Conservation (phyloP, 2,113 vertebrate species). For the Sorex fumeus region DNA sequence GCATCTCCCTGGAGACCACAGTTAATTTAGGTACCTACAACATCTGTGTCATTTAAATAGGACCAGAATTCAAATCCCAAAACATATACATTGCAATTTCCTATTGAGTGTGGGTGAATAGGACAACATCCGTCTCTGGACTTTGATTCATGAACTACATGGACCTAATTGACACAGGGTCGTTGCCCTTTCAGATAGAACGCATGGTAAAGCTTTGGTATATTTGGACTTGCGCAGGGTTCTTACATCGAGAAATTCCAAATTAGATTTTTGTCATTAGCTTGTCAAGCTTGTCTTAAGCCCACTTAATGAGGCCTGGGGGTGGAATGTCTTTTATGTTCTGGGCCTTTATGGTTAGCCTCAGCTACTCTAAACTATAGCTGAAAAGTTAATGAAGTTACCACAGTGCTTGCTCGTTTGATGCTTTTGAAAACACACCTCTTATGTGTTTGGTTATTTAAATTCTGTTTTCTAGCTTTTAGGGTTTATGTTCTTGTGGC, state of each 20-base stretch:
- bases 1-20: constrained; percentile 47
- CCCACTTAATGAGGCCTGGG: constrained; percentile 76
- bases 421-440: constrained; percentile 77
- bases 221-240: constrained; percentile 64
- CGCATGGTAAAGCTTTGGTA: background rate
- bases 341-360: constrained; percentile 54
- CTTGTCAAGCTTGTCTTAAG: constrained; percentile 73
- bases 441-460: constrained; percentile 81
- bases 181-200: constrained; percentile 42
- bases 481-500: constrained; percentile 75
- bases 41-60: constrained; percentile 60
- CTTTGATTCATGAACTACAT: constrained; percentile 51
- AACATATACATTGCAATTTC: background rate
- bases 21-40: constrained; percentile 55
- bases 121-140: background rate
- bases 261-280: constrained; percentile 79
- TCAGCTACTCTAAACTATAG: constrained; percentile 21
- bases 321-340: constrained; percentile 75
- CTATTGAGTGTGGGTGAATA: constrained; percentile 31
- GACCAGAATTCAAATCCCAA: constrained; percentile 34
- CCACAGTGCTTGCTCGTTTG: constrained; percentile 55
- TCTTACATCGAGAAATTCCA: constrained; percentile 71
- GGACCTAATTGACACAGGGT: constrained; percentile 33
- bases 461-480: constrained; percentile 85
- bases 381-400: constrained; percentile 72